phyloP scores from a whole-genome alignment of 37 sponge, comb jelly and placozoan species.

The Eunapius fragilis region DNA sequence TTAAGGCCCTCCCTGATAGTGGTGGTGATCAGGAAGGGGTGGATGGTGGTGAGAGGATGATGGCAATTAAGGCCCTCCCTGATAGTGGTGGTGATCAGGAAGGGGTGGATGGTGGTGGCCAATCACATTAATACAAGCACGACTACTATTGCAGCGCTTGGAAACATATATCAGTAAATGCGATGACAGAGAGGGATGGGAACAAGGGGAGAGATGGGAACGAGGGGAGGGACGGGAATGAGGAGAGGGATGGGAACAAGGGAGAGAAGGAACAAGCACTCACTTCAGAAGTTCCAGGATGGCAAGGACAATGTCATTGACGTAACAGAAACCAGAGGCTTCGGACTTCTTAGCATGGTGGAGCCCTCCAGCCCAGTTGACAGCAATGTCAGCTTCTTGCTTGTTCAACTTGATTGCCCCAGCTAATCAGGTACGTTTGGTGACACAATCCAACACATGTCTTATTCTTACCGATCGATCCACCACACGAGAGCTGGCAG shows the following conservation, averaged over 20 bases:
- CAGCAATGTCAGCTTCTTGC: constrained; percentile 96
- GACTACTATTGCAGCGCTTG: too few species aligned
- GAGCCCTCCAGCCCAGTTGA: constrained; percentile 98
- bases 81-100: neutral
- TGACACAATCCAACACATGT: neutral
- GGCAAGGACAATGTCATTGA: constrained; percentile 97
- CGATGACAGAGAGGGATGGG: neutral
- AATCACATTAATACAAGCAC: constrained; percentile 1
- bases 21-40: too few species aligned
- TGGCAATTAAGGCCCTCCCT: too few species aligned
- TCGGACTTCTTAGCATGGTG: constrained; percentile 99
- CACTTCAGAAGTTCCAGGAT: constrained; percentile 99
- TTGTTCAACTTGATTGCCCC: constrained; percentile 98
- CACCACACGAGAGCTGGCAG: constrained; percentile 97
- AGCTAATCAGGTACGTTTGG: constrained; percentile 67
- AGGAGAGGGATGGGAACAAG: neutral
- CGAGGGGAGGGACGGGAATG: neutral
- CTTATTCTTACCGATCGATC: constrained; percentile 88
- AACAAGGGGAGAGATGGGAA: neutral
- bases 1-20: too few species aligned
- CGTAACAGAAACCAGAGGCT: constrained; percentile 99
- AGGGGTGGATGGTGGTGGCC: neutral
- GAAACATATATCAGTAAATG: neutral
- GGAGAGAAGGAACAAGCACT: constrained; percentile 8
- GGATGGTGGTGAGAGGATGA: too few species aligned